Base-by-base conservation (phyloP, 1,140 invertebrate species). In the Ptiloglossa arizonensis region DNA sequence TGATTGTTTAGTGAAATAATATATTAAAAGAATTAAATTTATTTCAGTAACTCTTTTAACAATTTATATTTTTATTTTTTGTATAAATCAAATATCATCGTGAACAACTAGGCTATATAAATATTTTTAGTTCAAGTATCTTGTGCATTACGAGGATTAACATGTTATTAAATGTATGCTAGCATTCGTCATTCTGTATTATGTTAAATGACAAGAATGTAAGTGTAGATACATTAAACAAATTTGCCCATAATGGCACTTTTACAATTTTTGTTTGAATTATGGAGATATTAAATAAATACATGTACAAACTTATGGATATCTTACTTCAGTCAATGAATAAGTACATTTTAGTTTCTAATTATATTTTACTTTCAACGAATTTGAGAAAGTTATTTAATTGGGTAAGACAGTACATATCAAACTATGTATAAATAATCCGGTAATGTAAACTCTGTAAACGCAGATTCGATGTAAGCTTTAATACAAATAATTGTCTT, bases 201-300 rank as follows among this genome's bases (percentile, higher is more conserved):
- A 63, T 59, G 22, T 75, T 59, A 59, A 82, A 63, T 71, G 29
- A 80, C 63, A 75, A 83, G 71, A 73, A 46, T 76, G 44, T 24
- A 63, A 48, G 24, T 76, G 38, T 75, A 57, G 38, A 38, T 79
- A 78, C 50, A 80, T 82, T 71, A 60, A 85, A 75, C 56, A 86
- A 83, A 52, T 79, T 88, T 86, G 86, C 87, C 86, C 57, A 71
- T 66, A 85, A 89, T 89, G 87, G 88, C 88, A 89, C 86, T 87
- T 85, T 83, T 73, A 83, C 81, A 86, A 83, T 87, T 87, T 83
- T 46, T 44, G n/a, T 75, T 52, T 56, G 48, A 63, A 69, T 73
- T 72, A 82, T 48, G 50, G 13, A 46, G 63, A 66, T 64, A 75
- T 63, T 46, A 64, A 79, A 78, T 77, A 79, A 74, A 82, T 80